A percentile compares a stretch with the other conserved stretches of the same genome.
Conservation (phyloP, 1,140 invertebrate species). For the Pollicipes pollicipes region DNA sequence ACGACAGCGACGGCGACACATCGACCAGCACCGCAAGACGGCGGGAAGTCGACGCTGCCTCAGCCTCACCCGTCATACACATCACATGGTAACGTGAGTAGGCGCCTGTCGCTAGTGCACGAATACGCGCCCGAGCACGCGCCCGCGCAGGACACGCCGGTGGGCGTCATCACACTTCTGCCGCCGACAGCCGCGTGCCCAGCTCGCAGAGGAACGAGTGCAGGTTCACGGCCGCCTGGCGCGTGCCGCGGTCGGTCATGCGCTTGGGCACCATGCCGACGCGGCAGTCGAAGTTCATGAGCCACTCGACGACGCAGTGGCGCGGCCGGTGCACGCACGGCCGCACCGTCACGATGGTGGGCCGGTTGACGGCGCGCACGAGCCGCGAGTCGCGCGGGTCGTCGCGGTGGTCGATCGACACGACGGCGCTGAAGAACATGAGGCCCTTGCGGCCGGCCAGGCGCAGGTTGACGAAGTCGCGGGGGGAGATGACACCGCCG, state of each 20-base stretch:
- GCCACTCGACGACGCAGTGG: constrained; percentile 3
- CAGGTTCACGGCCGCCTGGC: background rate
- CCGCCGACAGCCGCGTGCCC: background rate
- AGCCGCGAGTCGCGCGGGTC: background rate
- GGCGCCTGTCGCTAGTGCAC: too few species aligned
- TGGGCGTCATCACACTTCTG: background rate
- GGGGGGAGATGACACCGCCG: background rate
- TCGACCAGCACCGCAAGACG: too few species aligned
- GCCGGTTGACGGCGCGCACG: background rate
- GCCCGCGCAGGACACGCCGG: too few species aligned
- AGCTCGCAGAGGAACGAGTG: background rate
- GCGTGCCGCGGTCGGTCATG: background rate
- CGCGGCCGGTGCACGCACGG: constrained; percentile 5
- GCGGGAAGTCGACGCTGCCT: too few species aligned
- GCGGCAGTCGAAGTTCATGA: constrained; percentile 3
- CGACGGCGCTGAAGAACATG: background rate
- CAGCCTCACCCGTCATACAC: too few species aligned
- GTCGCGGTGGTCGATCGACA: background rate
- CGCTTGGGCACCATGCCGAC: background rate
- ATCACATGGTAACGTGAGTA: too few species aligned
- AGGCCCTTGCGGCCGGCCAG: constrained; percentile 1
- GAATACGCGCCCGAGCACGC: too few species aligned
- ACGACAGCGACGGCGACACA: too few species aligned
- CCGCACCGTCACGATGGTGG: background rate
- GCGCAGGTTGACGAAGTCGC: background rate